phyloP scores from a whole-genome alignment of 2,113 vertebrate species.

The Erythrocebus patas region DNA sequence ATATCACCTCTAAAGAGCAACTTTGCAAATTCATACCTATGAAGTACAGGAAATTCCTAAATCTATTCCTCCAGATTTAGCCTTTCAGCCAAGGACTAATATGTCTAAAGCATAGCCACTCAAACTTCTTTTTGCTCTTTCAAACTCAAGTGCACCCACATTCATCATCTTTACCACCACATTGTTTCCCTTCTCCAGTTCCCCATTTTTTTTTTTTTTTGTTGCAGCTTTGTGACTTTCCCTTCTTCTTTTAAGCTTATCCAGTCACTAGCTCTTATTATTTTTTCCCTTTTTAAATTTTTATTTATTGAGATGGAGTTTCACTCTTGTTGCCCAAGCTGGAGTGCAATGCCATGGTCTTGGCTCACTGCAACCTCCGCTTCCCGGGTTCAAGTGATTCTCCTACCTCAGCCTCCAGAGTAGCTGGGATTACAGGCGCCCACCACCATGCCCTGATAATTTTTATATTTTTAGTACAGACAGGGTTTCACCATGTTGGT shows the following conservation, averaged over 20 bases:
- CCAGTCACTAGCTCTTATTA: neutral
- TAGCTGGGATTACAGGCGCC: too few species aligned
- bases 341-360: too few species aligned
- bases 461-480: too few species aligned
- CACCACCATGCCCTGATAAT: too few species aligned
- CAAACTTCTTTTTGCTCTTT: neutral
- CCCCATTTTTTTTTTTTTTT: neutral
- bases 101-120: neutral
- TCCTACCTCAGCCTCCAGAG: too few species aligned
- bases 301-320: too few species aligned
- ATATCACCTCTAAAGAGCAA: neutral
- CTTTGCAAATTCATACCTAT: neutral
- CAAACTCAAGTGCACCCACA: neutral
- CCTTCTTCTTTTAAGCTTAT: neutral
- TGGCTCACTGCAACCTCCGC: too few species aligned
- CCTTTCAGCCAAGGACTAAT: neutral
- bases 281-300: too few species aligned
- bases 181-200: neutral
- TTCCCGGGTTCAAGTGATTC: too few species aligned
- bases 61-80: neutral
- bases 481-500: too few species aligned
- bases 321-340: too few species aligned
- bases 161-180: neutral
- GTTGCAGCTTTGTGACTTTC: neutral
- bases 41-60: neutral